Base-by-base conservation (phyloP, 2,888 invertebrate species). In the Villa cingulata region DNA sequence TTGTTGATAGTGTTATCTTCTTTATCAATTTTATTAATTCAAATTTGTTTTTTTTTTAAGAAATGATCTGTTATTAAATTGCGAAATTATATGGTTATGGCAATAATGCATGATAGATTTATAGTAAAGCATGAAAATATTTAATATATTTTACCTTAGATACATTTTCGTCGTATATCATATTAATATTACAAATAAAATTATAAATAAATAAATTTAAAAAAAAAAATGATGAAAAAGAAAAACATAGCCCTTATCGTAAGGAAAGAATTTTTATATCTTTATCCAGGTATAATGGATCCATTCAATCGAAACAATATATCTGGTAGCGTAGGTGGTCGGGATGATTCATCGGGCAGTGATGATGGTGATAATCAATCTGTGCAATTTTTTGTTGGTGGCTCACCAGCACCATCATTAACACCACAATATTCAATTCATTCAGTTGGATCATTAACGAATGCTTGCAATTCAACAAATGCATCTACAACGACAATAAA, bases 261-360 rank as follows among this genome's bases (percentile, higher is more conserved):
- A 61, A 60, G 60, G 54, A 56, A 57, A 61, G 60, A 59, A 59
- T 54, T 60, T 58, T 55, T 60, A 44, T 62, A 56, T 62, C 57
- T 60, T 59, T 61, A 57, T 56, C 57, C 59, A 64, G 63, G 63
- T 57, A 56, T 61, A 49, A 50, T 58, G 48, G 63, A 64, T 56
- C 18, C 29, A 12, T 32, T 32, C 29, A 32, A 12, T 12, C 29
- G 29, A 12, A 32, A 32, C 2, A 32, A 32, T 32, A 34, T 53
- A 41, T 44, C 54, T 48, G 57, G 55, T 46, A 53, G 58, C 20
- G 54, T 57, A 46, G 59, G 56, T 48, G 58, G 57, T 41, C 61
- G 62, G 18, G 65, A 65, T 49, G 66, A 66, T 56, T 64, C 65
- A 44, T 64, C 65, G 20, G 59, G 61, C 45, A 65, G 65, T 52